Evolutionary conservation across 2,888 invertebrate genomes (phyloP), one percentile per base, ranked within the genome.

Genomic region (Ganaspis brasiliensis): DNA sequence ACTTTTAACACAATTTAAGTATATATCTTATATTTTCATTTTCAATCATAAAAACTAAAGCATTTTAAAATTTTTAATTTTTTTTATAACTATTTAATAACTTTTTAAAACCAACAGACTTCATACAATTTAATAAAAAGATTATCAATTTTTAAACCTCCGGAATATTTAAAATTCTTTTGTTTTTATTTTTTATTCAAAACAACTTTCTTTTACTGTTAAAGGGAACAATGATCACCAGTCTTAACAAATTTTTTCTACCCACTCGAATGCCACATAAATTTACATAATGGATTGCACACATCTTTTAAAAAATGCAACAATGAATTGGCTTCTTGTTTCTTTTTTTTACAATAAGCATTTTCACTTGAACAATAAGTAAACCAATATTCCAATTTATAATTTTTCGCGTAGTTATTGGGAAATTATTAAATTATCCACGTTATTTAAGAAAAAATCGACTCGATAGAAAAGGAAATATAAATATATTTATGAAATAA

Each of bases 181-280:
- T n/a, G n/a, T n/a, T n/a, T n/a, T 35, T 3, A 16, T 16, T 9
- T 26, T 35, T 59, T 31, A 31, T 59, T 59, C 59, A 59, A 31
- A 16, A 59, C 59, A 59, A 31, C 59, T 59, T 59, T 59, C 59
- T 35, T 35, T 31, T 35, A 31, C 59, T 31, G 10, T n/a, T n/a
- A 59, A 57, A 24, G 24, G 8, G 26, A 16, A 59, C 59, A 59
- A 59, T 59, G 59, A 31, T 16, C 8, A 31, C 31, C 31, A 10
- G n/a, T 59, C 26, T 59, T 14, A 31, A 31, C 59, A 59, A 26
- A 31, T 59, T n/a, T 59, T 59, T 35, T 16, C 59, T 59, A 31
- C 59, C 59, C 59, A 59, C 59, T 59, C 26, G n/a, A n/a, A n/a
- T 59, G 10, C 31, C 26, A 26, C 57, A 57, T 57, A 35, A 59